Evolutionary conservation across 1,140 invertebrate genomes (phyloP).

Genomic region (Drosophila paulistorum): DNA sequence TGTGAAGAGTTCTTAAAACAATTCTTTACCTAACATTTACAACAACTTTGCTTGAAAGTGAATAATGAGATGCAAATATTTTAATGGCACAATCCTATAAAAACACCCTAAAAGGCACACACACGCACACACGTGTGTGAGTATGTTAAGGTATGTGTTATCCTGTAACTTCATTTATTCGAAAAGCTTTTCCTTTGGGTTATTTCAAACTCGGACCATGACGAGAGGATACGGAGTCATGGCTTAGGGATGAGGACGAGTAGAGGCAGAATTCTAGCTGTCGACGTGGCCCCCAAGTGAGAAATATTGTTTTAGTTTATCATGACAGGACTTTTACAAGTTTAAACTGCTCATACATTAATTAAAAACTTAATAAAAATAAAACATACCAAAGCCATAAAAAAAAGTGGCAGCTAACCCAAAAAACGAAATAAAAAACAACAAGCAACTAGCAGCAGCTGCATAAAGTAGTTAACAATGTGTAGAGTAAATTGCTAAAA

Average conservation of each 20-base stretch:
- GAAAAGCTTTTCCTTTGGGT: slow-evolving; percentile 59
- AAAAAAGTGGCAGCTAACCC: slow-evolving; percentile 30
- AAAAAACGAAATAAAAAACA: slow-evolving; percentile 3
- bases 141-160: slow-evolving; percentile 11
- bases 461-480: slow-evolving; percentile 7
- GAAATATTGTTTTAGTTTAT: slow-evolving; percentile 82
- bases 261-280: slow-evolving; percentile 38
- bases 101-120: slow-evolving; percentile 21
- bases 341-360: slow-evolving; percentile 82
- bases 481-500: slow-evolving; percentile 2
- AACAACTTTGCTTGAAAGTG: slow-evolving; percentile 51
- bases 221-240: background rate
- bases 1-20: background rate
- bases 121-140: slow-evolving; percentile 10
- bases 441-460: background rate
- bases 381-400: slow-evolving; percentile 37
- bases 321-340: slow-evolving; percentile 80
- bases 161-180: slow-evolving; percentile 72
- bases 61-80: slow-evolving; percentile 79
- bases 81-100: slow-evolving; percentile 61
- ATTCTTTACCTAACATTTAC: slow-evolving; percentile 5
- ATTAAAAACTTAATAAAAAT: slow-evolving; percentile 81
- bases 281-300: slow-evolving; percentile 64
- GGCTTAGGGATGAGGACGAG: background rate
- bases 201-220: slow-evolving; percentile 34